Base-by-base conservation (phyloP, 2,113 vertebrate species). In the Pelecanoides urinatrix region DNA sequence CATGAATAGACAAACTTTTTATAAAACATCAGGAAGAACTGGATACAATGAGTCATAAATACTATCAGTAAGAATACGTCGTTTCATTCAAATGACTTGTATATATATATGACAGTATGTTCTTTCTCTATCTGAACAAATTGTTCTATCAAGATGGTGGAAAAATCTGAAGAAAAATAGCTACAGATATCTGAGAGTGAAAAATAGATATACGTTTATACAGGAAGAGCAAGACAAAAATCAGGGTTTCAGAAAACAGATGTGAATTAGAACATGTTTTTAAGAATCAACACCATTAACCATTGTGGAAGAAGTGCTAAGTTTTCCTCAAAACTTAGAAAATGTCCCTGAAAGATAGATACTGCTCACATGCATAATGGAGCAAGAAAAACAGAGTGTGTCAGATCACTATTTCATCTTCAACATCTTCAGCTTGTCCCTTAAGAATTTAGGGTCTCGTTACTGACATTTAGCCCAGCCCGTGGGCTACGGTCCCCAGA, bases 401-500 rank as follows among this genome's bases (percentile, higher is more conserved):
- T 55, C 38, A 59, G n/a, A 29, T 34, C 11, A 26, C 19, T 47
- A 11, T 81, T 70, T 67, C 4, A 15, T 47, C 42, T 52, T 58
- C 36, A 38, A 44, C 20, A 77, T n/a, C n/a, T n/a, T n/a, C 1
- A 49, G 45, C 13, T 67, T 53, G 9, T 61, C 6, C 4, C 18
- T 44, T 19, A 78, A 53, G 27, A 62, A 36, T 36, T 29, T 23
- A 16, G 7, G 34, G 16, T 21, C 34, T 79, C 2, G 0, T 47
- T 79, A 34, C 13, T 2, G 4, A 63, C 19, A 19, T 9, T 32
- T 30, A 16, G 15, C n/a, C 1, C 11, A 68, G 47, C 9, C 25
- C 2, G 0, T 4, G 6, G 7, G 11, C 20, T 58, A 27, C 0
- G 0, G 15, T n/a, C 22, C 27, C 9, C 16, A 52, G 50, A 78